These are phyloP conservation scores for Ondatra zibethicus DNA, from an alignment of 2,113 vertebrate genomes.

Conservation along the genomic window DNA sequence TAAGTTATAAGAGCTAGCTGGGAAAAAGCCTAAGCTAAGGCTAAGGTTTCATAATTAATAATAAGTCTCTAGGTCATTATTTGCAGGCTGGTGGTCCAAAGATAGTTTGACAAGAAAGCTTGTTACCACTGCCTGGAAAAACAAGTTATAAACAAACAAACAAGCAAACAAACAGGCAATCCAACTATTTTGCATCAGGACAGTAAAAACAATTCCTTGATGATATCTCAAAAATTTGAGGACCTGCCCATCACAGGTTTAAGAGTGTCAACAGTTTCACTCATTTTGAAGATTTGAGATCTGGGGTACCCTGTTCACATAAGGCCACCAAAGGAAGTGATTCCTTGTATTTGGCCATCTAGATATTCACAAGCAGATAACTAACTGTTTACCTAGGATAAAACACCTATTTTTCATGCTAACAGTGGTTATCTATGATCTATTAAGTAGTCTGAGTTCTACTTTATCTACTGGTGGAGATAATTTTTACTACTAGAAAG, in stretches of 20 bases:
- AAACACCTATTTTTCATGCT: background rate
- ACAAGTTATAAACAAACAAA: background rate
- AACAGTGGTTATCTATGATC: background rate
- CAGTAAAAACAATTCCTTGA: background rate
- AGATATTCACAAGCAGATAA: background rate
- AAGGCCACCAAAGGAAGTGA: too few relatives aligned
- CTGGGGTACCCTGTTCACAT: background rate
- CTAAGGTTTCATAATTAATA: background rate
- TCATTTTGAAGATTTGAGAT: background rate
- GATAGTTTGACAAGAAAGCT: background rate
- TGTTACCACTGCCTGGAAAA: background rate
- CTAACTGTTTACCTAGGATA: background rate
- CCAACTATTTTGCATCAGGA: background rate
- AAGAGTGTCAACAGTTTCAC: too few relatives aligned
- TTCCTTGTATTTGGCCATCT: background rate
- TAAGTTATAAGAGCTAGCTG: background rate
- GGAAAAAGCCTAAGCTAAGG: background rate
- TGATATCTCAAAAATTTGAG: background rate
- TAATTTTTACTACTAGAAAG: background rate
- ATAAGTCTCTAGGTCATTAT: background rate
- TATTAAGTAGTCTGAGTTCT: background rate
- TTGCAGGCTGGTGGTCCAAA: background rate
- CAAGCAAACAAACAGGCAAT: too few relatives aligned
- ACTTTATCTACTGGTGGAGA: background rate
- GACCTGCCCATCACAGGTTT: background rate